Evolutionary conservation across 2,113 vertebrate genomes (phyloP), one percentile per base, ranked within the genome.

Genomic region (Aramus guarauna): DNA sequence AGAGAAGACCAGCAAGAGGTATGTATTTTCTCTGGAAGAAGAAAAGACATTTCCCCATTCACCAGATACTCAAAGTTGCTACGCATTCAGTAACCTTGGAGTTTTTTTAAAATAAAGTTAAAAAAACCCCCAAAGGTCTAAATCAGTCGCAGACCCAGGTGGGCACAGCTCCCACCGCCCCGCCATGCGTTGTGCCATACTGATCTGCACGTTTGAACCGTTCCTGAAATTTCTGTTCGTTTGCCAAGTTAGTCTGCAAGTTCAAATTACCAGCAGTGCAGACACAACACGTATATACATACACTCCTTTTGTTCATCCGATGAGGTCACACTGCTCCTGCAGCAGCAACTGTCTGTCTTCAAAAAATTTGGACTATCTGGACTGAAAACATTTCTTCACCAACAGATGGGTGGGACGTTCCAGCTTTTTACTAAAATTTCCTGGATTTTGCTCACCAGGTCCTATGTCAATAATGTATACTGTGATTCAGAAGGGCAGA

Each of bases 111-210:
- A 85, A 45, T 24, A 50, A 15, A 64, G 1, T 23, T 23, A 1
- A 41, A 47, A 68, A 72, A 50, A 22, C 0, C 3, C 11, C 24
- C 12, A 41, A 12, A 47, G 9, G 8, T 23, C 43, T 58, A 48
- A 83, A 73, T 39, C 30, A 58, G 12, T 12, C 36, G 27, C 27
- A 45, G 22, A 34, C 12, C 4, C 59, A 71, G 6, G 24, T 17
- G 36, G 14, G 4, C 11, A 17, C 10, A 85, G 14, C 2, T 79
- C 17, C 17, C 30, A 50, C 6, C 2, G 3, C 11, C 8, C 16
- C 11, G 0, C 11, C 15, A 5, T 47, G 9, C 4, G 0, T 43
- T 50, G 6, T 62, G 22, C 6, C 9, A 2, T 21, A 55, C 5
- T 39, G 39, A 30, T 5, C 15, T 39, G 22, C 8, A 15, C 2